Conservation (phyloP, 2,888 invertebrate species). For the Pyrrhia umbra region DNA sequence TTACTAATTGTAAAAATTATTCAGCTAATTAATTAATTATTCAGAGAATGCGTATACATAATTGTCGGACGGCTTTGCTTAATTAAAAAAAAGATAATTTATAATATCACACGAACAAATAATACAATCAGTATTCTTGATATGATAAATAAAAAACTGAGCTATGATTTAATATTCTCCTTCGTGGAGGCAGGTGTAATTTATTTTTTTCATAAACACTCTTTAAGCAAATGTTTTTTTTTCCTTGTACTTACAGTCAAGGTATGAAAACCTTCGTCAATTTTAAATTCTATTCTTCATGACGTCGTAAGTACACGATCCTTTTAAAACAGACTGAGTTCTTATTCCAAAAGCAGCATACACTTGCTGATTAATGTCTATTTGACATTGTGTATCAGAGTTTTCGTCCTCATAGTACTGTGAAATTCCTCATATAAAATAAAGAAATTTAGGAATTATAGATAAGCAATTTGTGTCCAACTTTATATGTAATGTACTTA, state of each 20-base stretch:
- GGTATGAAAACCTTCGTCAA: neutral
- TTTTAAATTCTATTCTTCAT: neutral
- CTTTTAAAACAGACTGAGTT: no score
- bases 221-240: neutral
- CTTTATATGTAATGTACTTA: neutral
- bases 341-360: no score
- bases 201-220: constrained; percentile 1
- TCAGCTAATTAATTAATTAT: no score
- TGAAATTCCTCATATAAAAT: no score
- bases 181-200: neutral
- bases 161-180: neutral
- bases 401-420: no score
- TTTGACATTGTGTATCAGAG: no score
- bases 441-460: neutral
- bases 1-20: no score
- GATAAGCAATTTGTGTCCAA: neutral
- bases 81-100: no score
- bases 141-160: constrained; percentile 1
- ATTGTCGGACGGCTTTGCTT: no score
- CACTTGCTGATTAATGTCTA: no score
- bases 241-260: neutral
- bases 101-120: neutral
- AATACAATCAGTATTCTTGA: neutral
- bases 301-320: neutral
- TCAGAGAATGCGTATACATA: no score